Percentiles rank a stretch among this genome's conserved stretches.
Conservation (phyloP, 2,888 invertebrate genomes). For the Lepidochitona cinerea region DNA sequence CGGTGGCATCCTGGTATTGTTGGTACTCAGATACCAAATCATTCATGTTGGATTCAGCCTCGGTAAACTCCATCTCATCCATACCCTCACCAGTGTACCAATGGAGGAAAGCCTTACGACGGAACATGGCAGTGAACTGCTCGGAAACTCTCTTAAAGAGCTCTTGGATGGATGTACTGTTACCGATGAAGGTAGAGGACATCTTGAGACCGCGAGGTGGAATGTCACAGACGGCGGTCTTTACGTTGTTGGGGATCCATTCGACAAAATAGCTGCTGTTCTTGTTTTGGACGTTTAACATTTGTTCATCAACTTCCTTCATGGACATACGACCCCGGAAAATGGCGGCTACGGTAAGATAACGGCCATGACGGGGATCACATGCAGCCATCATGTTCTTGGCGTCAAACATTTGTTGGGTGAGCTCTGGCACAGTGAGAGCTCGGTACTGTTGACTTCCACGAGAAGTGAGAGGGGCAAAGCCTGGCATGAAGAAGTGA, state of each 20-base stretch:
- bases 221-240: not conserved
- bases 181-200: slow-evolving; percentile 50
- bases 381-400: not conserved
- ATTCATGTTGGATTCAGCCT: not conserved
- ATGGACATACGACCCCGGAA: not conserved
- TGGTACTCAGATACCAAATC: not conserved
- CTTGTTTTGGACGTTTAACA: not conserved
- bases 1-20: not conserved
- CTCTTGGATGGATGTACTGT: slow-evolving; percentile 55
- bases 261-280: not conserved
- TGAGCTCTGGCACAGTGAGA: slow-evolving; percentile 39
- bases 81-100: not conserved
- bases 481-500: not conserved
- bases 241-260: not conserved
- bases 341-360: not conserved
- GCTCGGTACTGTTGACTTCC: slow-evolving; percentile 68
- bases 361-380: not conserved
- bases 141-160: slow-evolving; percentile 56
- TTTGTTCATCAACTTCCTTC: not conserved
- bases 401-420: not conserved
- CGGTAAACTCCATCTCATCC: not conserved
- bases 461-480: slow-evolving; percentile 38
- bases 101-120: not conserved
- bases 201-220: slow-evolving; percentile 39
- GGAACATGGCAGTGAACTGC: slow-evolving; percentile 72